Conservation (phyloP, 2,888 invertebrate species). For the Serripes groenlandicus region DNA sequence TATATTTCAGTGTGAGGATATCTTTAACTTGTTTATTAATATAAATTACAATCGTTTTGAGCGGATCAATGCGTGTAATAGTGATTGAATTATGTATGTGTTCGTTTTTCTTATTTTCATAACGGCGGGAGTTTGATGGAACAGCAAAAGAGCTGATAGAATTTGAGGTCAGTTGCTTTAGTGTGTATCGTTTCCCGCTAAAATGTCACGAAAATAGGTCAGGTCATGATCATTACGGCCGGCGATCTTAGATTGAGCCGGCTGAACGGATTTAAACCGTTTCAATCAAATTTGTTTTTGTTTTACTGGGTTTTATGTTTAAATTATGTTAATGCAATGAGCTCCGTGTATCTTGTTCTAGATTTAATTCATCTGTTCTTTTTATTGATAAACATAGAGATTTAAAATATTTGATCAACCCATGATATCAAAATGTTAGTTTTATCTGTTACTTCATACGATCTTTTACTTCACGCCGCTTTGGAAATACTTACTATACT, state of each 20-base stretch:
- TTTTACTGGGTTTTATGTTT: not conserved
- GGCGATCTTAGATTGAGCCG: not conserved
- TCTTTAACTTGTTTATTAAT: too few species aligned
- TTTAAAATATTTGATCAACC: too few species aligned
- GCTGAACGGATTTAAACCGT: not conserved
- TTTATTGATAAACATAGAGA: too few species aligned
- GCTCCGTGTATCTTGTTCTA: not conserved
- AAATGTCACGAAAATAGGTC: slow-evolving; percentile 56
- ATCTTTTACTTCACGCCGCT: too few species aligned
- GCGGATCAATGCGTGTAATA: too few species aligned
- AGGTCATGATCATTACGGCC: slow-evolving; percentile 20
- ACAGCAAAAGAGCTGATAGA: slow-evolving; percentile 40
- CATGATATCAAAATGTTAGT: too few species aligned
- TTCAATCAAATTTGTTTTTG: not conserved
- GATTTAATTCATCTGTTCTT: not conserved
- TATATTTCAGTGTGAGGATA: too few species aligned
- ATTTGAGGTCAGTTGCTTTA: slow-evolving; percentile 59
- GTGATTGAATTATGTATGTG: slow-evolving; percentile 7
- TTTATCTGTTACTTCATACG: too few species aligned
- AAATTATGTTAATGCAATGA: not conserved
- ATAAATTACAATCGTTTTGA: too few species aligned
- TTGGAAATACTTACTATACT: too few species aligned
- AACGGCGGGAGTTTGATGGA: not conserved
- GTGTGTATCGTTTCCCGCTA: slow-evolving; percentile 55
- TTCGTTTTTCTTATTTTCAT: slow-evolving; percentile 6